These are phyloP conservation scores for Augochlora pura DNA, from an alignment of 1,140 invertebrate genomes.

Conservation along the genomic window DNA sequence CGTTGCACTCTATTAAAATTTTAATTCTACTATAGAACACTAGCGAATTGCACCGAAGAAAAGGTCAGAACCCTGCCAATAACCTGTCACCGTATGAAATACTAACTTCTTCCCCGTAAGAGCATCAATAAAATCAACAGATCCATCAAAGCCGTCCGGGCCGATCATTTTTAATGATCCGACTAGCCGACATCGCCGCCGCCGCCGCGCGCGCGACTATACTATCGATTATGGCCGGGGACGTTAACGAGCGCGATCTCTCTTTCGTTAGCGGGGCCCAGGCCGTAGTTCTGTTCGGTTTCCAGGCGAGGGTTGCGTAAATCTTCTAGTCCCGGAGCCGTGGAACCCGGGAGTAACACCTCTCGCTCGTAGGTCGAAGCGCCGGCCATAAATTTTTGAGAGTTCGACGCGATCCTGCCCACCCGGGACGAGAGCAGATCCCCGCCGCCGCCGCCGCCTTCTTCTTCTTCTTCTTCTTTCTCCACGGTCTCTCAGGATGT, in stretches of 20 bases:
- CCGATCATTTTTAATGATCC: too few species aligned
- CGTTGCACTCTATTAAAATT: too few species aligned
- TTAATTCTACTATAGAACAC: too few species aligned
- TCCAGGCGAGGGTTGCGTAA: conserved; percentile 71
- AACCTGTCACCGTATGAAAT: too few species aligned
- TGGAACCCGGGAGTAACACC: conserved; percentile 68
- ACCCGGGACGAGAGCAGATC: conserved; percentile 66
- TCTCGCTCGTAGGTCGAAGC: conserved; percentile 71
- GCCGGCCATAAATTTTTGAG: conserved; percentile 78
- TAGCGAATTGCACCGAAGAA: too few species aligned
- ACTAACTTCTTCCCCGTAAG: too few species aligned
- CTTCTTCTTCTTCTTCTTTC: conserved; percentile 25
- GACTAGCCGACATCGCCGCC: background rate
- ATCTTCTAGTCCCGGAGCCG: conserved; percentile 67
- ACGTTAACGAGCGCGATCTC: conserved; percentile 64
- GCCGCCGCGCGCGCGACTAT: conserved; percentile 9
- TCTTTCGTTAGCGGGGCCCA: conserved; percentile 61
- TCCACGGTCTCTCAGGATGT: conserved; percentile 43
- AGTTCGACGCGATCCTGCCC: conserved; percentile 71
- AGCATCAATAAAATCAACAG: too few species aligned
- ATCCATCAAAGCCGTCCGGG: too few species aligned
- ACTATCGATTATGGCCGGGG: conserved; percentile 60
- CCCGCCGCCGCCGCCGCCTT: too few species aligned
- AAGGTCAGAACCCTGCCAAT: too few species aligned
- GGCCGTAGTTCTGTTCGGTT: conserved; percentile 50